phyloP scores from a whole-genome alignment of 1,140 invertebrate genomes.

The Drosophila quadrilineata region DNA sequence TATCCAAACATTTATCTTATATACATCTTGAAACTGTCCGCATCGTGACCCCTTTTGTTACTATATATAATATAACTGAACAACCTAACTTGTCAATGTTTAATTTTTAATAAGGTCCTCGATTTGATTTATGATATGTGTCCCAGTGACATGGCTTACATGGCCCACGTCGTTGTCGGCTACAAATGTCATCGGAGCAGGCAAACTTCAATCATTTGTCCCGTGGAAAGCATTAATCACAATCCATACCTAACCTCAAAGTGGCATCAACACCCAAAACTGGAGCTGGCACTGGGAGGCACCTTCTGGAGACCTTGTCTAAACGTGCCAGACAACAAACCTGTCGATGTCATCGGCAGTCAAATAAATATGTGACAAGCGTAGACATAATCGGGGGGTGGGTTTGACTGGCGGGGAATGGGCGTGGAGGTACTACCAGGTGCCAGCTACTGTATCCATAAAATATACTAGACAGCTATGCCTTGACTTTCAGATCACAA shows the following conservation, averaged over 20 bases:
- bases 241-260: conserved; percentile 51
- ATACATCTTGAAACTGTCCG: too few relatives aligned
- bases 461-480: too few relatives aligned
- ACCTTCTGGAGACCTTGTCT: conserved; percentile 3
- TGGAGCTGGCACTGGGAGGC: not conserved
- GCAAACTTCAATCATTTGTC: conserved; percentile 53
- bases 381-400: not conserved
- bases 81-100: conserved; percentile 4
- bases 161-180: conserved; percentile 36
- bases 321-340: conserved; percentile 24
- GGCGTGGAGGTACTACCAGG: too few relatives aligned
- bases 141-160: conserved; percentile 19
- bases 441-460: too few relatives aligned
- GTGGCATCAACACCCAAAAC: not conserved
- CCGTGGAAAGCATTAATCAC: conserved; percentile 57
- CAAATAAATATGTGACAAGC: conserved; percentile 7
- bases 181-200: conserved; percentile 41
- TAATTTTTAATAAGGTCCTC: conserved; percentile 8
- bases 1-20: too few relatives aligned
- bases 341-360: not conserved
- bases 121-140: conserved; percentile 26
- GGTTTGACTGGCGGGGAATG: not conserved
- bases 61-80: not conserved
- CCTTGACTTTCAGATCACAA: too few relatives aligned
- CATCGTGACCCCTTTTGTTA: not conserved